phyloP scores from a whole-genome alignment of 2,113 vertebrate genomes.

The Eonycteris spelaea region DNA sequence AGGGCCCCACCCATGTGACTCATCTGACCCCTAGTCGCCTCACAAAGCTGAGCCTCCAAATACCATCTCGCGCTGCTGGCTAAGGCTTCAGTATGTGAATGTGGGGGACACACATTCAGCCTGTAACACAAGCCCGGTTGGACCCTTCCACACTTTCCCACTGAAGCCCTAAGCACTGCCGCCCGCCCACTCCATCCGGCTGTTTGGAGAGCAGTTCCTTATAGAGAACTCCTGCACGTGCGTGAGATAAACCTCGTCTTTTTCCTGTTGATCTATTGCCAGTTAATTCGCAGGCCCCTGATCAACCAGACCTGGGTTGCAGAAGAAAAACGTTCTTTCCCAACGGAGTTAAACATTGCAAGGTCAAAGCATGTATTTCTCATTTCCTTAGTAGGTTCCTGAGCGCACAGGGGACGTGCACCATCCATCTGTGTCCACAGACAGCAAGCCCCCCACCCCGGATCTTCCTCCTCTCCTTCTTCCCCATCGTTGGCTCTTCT shows the following conservation, averaged over 20 bases:
- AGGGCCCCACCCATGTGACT: background rate
- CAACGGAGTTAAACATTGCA: background rate
- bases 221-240: fast-evolving
- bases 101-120: background rate
- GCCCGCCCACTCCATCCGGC: too few relatives aligned
- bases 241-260: background rate
- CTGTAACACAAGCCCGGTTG: background rate
- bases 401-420: background rate
- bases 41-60: background rate
- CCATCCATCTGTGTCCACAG: background rate
- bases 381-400: background rate
- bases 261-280: background rate
- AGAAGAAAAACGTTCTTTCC: background rate
- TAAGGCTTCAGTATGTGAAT: background rate
- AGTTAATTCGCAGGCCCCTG: background rate
- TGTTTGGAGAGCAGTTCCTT: background rate
- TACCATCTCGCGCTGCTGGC: too few relatives aligned
- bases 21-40: background rate
- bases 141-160: background rate
- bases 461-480: background rate
- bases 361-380: background rate
- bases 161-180: background rate
- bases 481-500: too few relatives aligned
- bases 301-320: background rate
- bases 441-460: background rate